These are phyloP conservation scores for Atrina japonica DNA, from an alignment of 2,888 invertebrate species.

Conservation along the genomic window DNA sequence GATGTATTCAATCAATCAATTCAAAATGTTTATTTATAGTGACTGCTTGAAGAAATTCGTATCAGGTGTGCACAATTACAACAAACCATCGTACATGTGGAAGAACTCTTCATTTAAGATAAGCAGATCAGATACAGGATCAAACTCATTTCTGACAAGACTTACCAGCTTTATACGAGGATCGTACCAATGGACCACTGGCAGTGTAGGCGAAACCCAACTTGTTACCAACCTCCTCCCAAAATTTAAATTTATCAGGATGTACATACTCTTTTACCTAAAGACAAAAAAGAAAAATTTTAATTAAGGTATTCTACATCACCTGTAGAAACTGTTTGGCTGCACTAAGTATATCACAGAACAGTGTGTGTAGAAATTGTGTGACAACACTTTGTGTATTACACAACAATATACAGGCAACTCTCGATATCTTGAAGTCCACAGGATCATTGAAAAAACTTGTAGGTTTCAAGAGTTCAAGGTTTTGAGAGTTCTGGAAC, in stretches of 20 bases:
- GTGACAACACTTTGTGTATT: too few relatives aligned
- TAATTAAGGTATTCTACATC: neutral
- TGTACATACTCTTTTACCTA: constrained; percentile 95
- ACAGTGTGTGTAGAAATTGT: neutral
- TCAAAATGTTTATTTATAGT: neutral
- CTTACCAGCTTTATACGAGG: constrained; percentile 95
- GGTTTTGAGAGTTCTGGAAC: too few relatives aligned
- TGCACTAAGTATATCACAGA: neutral
- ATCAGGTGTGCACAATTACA: too few relatives aligned
- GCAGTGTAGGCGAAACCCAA: constrained; percentile 98
- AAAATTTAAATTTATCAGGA: constrained; percentile 93
- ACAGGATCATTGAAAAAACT: too few relatives aligned
- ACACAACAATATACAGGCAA: too few relatives aligned
- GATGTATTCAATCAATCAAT: too few relatives aligned
- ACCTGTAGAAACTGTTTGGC: neutral
- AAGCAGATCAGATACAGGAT: too few relatives aligned
- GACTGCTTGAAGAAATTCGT: neutral
- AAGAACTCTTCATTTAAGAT: too few relatives aligned
- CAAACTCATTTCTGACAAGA: neutral
- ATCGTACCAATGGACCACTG: constrained; percentile 97
- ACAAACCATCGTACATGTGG: too few relatives aligned
- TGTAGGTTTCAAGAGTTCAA: too few relatives aligned
- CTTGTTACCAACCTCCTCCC: constrained; percentile 90
- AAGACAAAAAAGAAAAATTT: constrained; percentile 19
- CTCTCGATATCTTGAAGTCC: too few relatives aligned